Base-by-base conservation (phyloP, 1,140 invertebrate genomes). In the Drosophila teissieri region DNA sequence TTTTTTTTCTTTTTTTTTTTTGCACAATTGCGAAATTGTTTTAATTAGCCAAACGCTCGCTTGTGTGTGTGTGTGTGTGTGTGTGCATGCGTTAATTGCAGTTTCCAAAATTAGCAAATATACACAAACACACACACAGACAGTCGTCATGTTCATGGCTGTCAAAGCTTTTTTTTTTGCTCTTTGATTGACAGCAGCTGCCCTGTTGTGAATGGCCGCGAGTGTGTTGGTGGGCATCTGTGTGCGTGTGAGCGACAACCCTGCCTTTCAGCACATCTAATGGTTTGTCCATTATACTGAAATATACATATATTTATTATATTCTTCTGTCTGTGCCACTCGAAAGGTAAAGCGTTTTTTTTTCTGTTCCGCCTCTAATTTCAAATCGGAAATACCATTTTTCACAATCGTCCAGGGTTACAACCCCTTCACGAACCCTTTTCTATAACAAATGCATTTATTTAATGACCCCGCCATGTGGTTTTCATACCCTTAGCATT, bases 1-100 rank as follows among this genome's bases (percentile, higher is more conserved):
- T 74, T 67, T 79, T 77, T 55, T 57, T 51, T 24, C 69, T 63
- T 79, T 77, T 55, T 57, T 51, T 24, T 51, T 51, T 80, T 65
- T 64, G 61, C 62, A 46, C 82, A 86, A 78, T 82, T 85, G 73
- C 81, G 31, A 84, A 80, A 80, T 84, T 85, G 77, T 69, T 68
- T 84, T 80, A 84, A 84, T 84, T 84, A 85, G 73, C 55, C 55
- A 63, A 73, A 45, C 49, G 12, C 36, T 10, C 39, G 51, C 17
- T 31, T 31, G 31, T 31, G 1, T 31, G 24, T 34, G 42, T 51
- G 42, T 57, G 42, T 62, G 34, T 56, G 15, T 65, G 48, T 57
- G 40, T 54, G 45, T 80, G 37, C 63, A 14, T 70, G 76, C 61
- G 60, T 81, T 86, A 83, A 85, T 88, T 85, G 83, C 82, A 88